Evolutionary conservation across 2,888 invertebrate genomes (phyloP).

Genomic region (Drosophila pseudotalamancana): DNA sequence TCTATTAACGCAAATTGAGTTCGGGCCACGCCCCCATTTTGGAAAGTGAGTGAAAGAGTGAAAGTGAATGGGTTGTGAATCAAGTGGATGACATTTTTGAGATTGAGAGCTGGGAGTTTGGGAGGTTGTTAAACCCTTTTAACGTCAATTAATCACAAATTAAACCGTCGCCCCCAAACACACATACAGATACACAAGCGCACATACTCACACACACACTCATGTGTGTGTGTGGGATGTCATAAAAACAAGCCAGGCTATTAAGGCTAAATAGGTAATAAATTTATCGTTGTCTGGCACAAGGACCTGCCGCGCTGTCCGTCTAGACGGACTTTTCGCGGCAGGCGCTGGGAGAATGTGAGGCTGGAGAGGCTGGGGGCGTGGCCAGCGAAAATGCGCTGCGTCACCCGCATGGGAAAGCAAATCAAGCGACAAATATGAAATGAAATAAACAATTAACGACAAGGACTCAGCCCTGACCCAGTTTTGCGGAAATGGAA

Average conservation of each 20-base stretch:
- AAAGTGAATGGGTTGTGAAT: conserved; percentile 63
- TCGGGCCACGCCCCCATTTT: conserved; percentile 22
- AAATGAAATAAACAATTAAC: conserved; percentile 48
- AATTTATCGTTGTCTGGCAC: conserved; percentile 70
- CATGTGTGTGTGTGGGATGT: conserved; percentile 31
- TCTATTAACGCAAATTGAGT: conserved; percentile 66
- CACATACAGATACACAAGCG: conserved; percentile 9
- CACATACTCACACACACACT: conserved; percentile 6
- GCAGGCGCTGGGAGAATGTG: neutral
- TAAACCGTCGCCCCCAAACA: conserved; percentile 63
- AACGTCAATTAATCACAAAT: conserved; percentile 80
- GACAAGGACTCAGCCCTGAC: conserved; percentile 54
- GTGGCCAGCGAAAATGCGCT: conserved; percentile 3
- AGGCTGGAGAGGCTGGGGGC: neutral
- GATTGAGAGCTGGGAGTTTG: conserved; percentile 1
- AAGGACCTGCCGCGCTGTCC: conserved; percentile 59
- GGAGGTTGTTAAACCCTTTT: conserved; percentile 73
- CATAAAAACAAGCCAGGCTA: conserved; percentile 77
- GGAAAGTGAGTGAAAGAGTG: conserved; percentile 46
- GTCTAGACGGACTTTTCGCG: conserved; percentile 56
- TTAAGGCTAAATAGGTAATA: conserved; percentile 78
- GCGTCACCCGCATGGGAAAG: conserved; percentile 57
- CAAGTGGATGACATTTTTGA: conserved; percentile 49
- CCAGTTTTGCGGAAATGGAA: conserved; percentile 53
- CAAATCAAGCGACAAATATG: conserved; percentile 52